phyloP scores from a whole-genome alignment of 2,797 vertebrate species.

The Steatocranus sp. region DNA sequence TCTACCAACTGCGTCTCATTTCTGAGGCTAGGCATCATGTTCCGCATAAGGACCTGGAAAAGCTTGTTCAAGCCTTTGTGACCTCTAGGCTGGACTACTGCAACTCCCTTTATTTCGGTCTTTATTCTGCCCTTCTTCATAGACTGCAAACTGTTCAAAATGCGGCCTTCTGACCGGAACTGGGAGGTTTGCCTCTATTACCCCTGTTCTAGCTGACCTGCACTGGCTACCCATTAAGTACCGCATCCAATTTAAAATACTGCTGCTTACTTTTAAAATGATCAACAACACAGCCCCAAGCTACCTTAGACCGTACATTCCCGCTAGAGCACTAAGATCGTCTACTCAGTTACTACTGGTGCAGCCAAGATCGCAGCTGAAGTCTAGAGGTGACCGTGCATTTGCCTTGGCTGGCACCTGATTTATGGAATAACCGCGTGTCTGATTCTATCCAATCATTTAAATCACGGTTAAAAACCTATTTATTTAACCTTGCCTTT shows the following conservation, averaged over 20 bases:
- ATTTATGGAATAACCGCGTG: neutral
- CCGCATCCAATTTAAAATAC: neutral
- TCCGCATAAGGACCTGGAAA: neutral
- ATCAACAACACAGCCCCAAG: neutral
- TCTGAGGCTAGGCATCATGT: neutral
- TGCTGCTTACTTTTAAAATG: neutral
- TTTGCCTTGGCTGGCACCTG: neutral
- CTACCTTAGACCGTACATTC: neutral
- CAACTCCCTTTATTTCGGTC: neutral
- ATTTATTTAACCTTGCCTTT: neutral
- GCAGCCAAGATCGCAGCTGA: neutral
- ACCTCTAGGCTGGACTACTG: neutral
- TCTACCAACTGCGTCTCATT: neutral
- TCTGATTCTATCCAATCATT: neutral
- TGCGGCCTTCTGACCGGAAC: fast-evolving
- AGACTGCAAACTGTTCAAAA: neutral
- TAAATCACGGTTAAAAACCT: neutral
- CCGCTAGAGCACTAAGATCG: neutral
- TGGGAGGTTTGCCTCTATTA: neutral
- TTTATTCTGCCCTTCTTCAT: neutral
- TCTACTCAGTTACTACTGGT: neutral
- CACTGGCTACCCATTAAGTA: neutral
- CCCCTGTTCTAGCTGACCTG: neutral
- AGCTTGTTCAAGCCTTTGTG: neutral
- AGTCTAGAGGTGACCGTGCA: neutral